Percentiles rank a stretch among this genome's conserved stretches.
These are phyloP conservation scores for Amphipyra tragopoginis DNA, from an alignment of 2,888 invertebrate genomes.

Conservation along the genomic window DNA sequence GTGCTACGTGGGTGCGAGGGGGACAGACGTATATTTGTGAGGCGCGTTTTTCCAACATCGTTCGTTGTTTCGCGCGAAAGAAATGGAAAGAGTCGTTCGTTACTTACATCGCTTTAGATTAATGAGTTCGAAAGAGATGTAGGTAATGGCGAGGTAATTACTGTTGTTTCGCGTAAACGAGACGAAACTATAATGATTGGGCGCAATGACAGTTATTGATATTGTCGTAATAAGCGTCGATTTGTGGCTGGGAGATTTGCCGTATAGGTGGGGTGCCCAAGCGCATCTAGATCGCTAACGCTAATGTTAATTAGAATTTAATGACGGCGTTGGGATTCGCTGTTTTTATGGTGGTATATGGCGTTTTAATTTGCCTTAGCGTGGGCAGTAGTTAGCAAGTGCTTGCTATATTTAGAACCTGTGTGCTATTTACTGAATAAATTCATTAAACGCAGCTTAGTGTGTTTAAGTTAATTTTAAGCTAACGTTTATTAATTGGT, in stretches of 20 bases:
- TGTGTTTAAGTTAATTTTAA: conserved; percentile 39
- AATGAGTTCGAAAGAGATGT: conserved; percentile 87
- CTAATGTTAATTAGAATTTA: conserved; percentile 85
- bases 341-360: conserved; percentile 58
- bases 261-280: conserved; percentile 70
- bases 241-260: conserved; percentile 75
- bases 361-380: conserved; percentile 38
- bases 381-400: conserved; percentile 41
- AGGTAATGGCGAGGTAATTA: conserved; percentile 84
- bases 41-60: conserved; percentile 64
- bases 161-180: conserved; percentile 84
- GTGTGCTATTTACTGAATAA: conserved; percentile 29
- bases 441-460: conserved; percentile 34
- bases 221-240: conserved; percentile 81
- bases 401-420: conserved; percentile 43
- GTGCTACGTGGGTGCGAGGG: conserved; percentile 67
- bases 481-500: conserved; percentile 41
- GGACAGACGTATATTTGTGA: conserved; percentile 68
- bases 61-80: conserved; percentile 79
- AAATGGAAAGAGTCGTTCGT: conserved; percentile 79
- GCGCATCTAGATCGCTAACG: conserved; percentile 72
- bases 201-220: conserved; percentile 88
- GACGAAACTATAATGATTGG: conserved; percentile 86
- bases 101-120: conserved; percentile 76
- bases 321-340: conserved; percentile 74